These are phyloP conservation scores for Chascanopsetta lugubris DNA, from an alignment of 2,113 vertebrate species.

Conservation along the genomic window DNA sequence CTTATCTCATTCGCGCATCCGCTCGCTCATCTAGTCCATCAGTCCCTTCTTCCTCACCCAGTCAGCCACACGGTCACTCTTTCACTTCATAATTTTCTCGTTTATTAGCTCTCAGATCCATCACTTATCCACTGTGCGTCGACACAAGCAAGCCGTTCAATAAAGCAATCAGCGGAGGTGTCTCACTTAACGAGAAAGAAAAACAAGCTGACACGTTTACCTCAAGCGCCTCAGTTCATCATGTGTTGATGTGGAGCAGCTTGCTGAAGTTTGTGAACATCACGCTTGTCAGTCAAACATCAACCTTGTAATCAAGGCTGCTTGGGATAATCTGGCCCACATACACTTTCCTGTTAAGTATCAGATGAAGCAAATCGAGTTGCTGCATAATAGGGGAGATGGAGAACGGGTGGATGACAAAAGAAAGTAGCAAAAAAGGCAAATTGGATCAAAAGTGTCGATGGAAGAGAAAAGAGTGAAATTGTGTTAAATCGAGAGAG, in stretches of 20 bases:
- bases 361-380: no score
- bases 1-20: slow-evolving; percentile 61
- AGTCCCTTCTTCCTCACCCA: slow-evolving; percentile 39
- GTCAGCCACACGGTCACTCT: slow-evolving; percentile 30
- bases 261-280: slow-evolving; percentile 35
- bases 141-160: slow-evolving; percentile 51
- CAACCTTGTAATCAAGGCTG: slow-evolving; percentile 24
- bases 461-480: neutral
- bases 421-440: neutral
- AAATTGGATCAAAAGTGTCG: neutral
- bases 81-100: slow-evolving; percentile 31
- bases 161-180: slow-evolving; percentile 46
- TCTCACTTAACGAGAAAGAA: slow-evolving; percentile 13
- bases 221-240: slow-evolving; percentile 46
- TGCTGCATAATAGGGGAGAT: slow-evolving; percentile 5
- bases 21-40: slow-evolving; percentile 51
- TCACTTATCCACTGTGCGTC: slow-evolving; percentile 30
- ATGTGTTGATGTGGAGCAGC: slow-evolving; percentile 48
- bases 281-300: slow-evolving; percentile 7
- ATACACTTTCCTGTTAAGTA: neutral
- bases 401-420: neutral
- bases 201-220: slow-evolving; percentile 16
- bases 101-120: slow-evolving; percentile 48
- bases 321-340: slow-evolving; percentile 1
- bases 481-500: neutral